Base-by-base conservation (phyloP, 2,888 invertebrate genomes). In the Hirtodrosophila trivittata region DNA sequence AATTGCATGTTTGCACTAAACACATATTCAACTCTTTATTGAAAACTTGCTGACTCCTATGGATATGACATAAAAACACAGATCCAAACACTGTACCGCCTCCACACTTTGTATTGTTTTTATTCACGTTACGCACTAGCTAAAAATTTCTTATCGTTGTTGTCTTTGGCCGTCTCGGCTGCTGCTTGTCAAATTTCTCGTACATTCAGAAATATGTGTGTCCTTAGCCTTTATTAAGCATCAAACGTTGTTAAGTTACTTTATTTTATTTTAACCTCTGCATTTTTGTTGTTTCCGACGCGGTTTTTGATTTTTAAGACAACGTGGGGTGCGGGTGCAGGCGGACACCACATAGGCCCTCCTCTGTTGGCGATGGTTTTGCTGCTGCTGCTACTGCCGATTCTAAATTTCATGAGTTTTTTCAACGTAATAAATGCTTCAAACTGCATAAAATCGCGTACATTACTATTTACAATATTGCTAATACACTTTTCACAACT, bases 1-100 rank as follows among this genome's bases (percentile, higher is more conserved):
- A 78, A 69, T 78, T 71, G 71, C 83, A 85, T 84, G 26, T 67
- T 78, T 72, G 65, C 72, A 56, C 32, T 62, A 35, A 12, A 16
- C 49, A 45, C 56, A 64, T 68, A 63, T 59, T 37, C 35, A 35
- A 50, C 26, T 43, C 38, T 38, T 49, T 30, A 37, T 55, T 50
- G 8, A 49, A 51, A 46, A 35, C 21, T 50, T 51, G 33, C 30
- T 66, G 26, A 52, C 47, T 56, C 16, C 54, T 55, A 57, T 46
- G 60, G 57, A 67, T 68, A 58, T 63, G 46, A 65, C 55, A 73
- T 51, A 51, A 33, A n/a, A 37, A 62, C 49, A 45, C 30, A 50
- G 42, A 28, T 37, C 26, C 47, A 65, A 68, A 65, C 47, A 54
- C 43, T 46, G 35, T 54, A 65, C 54, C 46, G 65, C 47, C 51